Conservation (phyloP, 2,797 vertebrate species). For the Acropternis orthonyx region DNA sequence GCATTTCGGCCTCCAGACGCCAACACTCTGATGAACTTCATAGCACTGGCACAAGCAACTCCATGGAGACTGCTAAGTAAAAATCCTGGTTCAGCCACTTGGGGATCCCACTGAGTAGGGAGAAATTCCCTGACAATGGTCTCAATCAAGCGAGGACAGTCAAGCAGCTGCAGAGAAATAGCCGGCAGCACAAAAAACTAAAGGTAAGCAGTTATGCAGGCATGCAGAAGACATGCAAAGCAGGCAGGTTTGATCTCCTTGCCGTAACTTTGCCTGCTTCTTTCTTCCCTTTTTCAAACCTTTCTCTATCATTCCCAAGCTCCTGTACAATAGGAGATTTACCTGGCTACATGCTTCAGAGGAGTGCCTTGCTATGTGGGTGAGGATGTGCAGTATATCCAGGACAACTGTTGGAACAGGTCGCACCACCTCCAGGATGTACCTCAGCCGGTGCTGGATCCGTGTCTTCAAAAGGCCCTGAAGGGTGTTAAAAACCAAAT, state of each 20-base stretch:
- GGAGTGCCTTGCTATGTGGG: slow-evolving; percentile 88
- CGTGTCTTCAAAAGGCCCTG: slow-evolving; percentile 93
- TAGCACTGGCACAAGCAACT: slow-evolving; percentile 82
- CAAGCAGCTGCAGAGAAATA: slow-evolving; percentile 80
- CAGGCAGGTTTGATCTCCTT: background rate
- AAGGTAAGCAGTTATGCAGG: background rate
- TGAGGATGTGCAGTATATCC: slow-evolving; percentile 88
- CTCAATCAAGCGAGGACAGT: slow-evolving; percentile 90
- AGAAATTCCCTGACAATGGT: slow-evolving; percentile 90
- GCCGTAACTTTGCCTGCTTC: background rate
- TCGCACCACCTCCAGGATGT: slow-evolving; percentile 89
- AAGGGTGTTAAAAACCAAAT: background rate
- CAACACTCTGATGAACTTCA: slow-evolving; percentile 93
- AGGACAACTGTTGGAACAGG: slow-evolving; percentile 85
- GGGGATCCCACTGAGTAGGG: slow-evolving; percentile 83
- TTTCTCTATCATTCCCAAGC: background rate
- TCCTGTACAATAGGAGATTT: background rate
- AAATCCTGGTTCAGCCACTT: slow-evolving; percentile 42
- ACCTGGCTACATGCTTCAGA: slow-evolving; percentile 85
- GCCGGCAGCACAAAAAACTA: background rate
- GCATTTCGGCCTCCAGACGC: slow-evolving; percentile 87
- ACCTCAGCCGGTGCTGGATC: slow-evolving; percentile 90
- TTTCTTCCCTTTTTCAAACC: background rate
- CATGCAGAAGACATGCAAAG: background rate
- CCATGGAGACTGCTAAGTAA: slow-evolving; percentile 79